phyloP scores from a whole-genome alignment of 2,888 invertebrate genomes.

The Epirrhoe alternata region DNA sequence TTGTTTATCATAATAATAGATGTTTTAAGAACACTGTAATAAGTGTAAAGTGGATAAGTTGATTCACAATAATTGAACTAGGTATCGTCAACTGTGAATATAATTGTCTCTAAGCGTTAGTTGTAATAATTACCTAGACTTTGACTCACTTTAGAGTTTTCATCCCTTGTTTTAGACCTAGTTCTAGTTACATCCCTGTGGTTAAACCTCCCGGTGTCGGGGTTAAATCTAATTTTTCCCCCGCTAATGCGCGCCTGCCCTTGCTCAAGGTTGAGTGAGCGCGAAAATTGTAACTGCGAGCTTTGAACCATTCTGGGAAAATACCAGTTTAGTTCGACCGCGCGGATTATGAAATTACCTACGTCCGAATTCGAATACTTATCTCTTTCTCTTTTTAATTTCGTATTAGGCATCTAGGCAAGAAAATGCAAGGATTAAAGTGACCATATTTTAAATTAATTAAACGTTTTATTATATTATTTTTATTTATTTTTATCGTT shows the following conservation, averaged over 20 bases:
- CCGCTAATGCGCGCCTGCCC: slow-evolving; percentile 71
- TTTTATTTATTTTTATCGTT: too few relatives aligned
- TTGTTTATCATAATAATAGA: too few relatives aligned
- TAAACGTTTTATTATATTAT: too few relatives aligned
- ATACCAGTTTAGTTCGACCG: slow-evolving; percentile 40
- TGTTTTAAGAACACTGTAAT: too few relatives aligned
- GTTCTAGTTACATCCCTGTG: slow-evolving; percentile 39
- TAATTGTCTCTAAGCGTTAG: not conserved
- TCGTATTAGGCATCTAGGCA: too few relatives aligned
- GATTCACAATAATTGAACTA: too few relatives aligned
- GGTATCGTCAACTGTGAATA: not conserved
- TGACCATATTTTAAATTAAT: too few relatives aligned
- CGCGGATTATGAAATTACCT: slow-evolving; percentile 20
- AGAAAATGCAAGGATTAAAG: too few relatives aligned
- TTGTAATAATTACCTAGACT: not conserved
- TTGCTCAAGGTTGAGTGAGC: slow-evolving; percentile 71
- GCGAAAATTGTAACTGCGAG: slow-evolving; percentile 72
- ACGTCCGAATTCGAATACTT: not conserved
- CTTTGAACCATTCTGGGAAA: slow-evolving; percentile 49
- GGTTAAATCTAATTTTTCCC: slow-evolving; percentile 81
- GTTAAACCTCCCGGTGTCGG: slow-evolving; percentile 68
- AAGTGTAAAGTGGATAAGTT: too few relatives aligned
- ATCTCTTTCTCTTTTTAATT: not conserved
- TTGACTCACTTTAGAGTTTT: not conserved
- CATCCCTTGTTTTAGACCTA: not conserved